Percentiles rank a stretch among this genome's conserved stretches.
Conservation (phyloP, 2,888 invertebrate species). For the Timema podura region DNA sequence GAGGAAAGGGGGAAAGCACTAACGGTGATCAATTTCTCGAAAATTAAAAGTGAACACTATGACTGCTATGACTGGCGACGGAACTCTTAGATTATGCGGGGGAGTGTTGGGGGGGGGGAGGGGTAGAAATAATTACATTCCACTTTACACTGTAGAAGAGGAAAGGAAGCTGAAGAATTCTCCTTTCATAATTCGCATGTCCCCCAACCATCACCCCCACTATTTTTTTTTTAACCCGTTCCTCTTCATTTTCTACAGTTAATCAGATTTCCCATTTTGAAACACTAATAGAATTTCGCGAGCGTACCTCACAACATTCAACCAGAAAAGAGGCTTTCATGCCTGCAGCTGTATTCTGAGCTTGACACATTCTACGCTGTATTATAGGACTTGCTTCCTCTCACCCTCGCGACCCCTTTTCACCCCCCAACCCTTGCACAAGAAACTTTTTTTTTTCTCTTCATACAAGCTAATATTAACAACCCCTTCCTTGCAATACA, state of each 20-base stretch:
- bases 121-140: constrained; percentile 39
- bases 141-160: constrained; percentile 33
- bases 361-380: not conserved
- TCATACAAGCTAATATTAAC: too few species aligned
- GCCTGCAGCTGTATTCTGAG: not conserved
- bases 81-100: too few species aligned
- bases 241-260: constrained; percentile 38
- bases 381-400: not conserved
- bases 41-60: too few species aligned
- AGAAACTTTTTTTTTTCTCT: not conserved
- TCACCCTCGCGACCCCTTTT: not conserved
- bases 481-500: too few species aligned
- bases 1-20: too few species aligned
- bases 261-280: constrained; percentile 40
- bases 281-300: constrained; percentile 25
- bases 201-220: not conserved
- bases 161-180: constrained; percentile 7
- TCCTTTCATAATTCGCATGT: constrained; percentile 9
- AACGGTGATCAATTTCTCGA: too few species aligned
- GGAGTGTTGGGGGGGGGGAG: too few species aligned
- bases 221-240: not conserved
- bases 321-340: constrained; percentile 14
- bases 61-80: too few species aligned
- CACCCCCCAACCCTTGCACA: not conserved
- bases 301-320: constrained; percentile 4